Evolutionary conservation across 2,797 vertebrate genomes (phyloP).

Genomic region (Cottoperca gobio): DNA sequence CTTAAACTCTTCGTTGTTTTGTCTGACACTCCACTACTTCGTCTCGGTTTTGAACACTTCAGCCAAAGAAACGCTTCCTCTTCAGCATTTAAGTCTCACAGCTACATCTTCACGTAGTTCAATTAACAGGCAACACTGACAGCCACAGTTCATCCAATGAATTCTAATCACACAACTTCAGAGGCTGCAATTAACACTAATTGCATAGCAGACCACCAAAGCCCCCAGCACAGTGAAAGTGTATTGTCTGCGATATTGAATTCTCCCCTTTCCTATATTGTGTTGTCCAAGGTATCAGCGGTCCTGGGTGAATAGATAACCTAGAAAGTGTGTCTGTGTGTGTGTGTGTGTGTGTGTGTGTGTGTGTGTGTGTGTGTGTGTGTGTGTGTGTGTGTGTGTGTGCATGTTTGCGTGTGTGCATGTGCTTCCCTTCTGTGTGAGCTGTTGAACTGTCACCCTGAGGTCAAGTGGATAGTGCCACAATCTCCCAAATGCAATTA

Average conservation of each 20-base stretch:
- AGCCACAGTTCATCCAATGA: conserved; percentile 69
- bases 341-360: not conserved
- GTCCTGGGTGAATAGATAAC: conserved; percentile 57
- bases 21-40: conserved; percentile 19
- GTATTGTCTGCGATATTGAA: conserved; percentile 74
- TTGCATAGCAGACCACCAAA: conserved; percentile 64
- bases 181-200: conserved; percentile 79
- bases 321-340: conserved; percentile 18
- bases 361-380: conserved; percentile 9
- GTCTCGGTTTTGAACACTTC: conserved; percentile 27
- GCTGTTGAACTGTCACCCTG: conserved; percentile 66
- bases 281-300: conserved; percentile 49
- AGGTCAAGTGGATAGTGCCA: conserved; percentile 73
- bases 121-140: conserved; percentile 62
- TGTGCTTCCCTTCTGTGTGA: conserved; percentile 26
- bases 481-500: conserved; percentile 80
- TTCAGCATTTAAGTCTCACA: conserved; percentile 62
- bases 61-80: conserved; percentile 20
- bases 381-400: conserved; percentile 9
- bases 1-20: conserved; percentile 3
- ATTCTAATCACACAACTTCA: conserved; percentile 73
- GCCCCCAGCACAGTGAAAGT: conserved; percentile 65
- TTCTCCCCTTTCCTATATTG: conserved; percentile 51
- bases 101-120: conserved; percentile 44
- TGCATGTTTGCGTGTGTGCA: not conserved